These are phyloP conservation scores for Neoaliturus tenellus DNA, from an alignment of 2,888 invertebrate genomes.

Conservation along the genomic window DNA sequence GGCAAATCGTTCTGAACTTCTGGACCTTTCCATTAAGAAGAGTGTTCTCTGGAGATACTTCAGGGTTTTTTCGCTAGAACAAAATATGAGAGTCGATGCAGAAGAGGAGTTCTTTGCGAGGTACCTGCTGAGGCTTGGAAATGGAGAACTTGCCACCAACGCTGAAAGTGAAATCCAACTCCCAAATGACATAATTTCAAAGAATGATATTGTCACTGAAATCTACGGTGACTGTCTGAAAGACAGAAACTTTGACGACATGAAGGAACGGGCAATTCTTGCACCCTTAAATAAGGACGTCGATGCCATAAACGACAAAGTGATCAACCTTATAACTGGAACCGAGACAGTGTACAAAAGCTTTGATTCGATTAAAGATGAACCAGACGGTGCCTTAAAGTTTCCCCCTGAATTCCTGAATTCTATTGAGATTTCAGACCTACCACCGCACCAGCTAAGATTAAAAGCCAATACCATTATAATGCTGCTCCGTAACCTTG, in stretches of 20 bases:
- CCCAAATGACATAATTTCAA: conserved; percentile 16
- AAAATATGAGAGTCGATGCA: no score
- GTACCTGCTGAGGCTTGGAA: conserved; percentile 17
- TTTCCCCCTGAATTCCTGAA: conserved; percentile 26
- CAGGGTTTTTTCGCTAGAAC: no score
- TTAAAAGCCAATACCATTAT: conserved; percentile 2
- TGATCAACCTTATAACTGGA: not conserved
- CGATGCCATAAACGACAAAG: not conserved
- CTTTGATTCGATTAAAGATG: conserved; percentile 5
- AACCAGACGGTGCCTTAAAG: not conserved
- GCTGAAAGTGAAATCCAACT: not conserved
- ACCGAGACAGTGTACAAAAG: not conserved
- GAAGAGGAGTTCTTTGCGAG: no score
- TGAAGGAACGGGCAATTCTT: not conserved
- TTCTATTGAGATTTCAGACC: conserved; percentile 23
- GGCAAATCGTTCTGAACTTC: no score
- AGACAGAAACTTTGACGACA: not conserved
- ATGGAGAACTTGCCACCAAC: not conserved
- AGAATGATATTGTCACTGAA: not conserved
- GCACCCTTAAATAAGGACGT: conserved; percentile 20
- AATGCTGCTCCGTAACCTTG: not conserved
- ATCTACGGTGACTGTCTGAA: not conserved
- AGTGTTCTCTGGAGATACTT: no score
- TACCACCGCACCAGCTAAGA: not conserved
- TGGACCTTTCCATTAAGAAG: no score